A percentile compares a stretch with the other conserved stretches of the same genome.
These are phyloP conservation scores for Nibea coibor DNA, from an alignment of 2,113 vertebrate genomes.

Conservation along the genomic window DNA sequence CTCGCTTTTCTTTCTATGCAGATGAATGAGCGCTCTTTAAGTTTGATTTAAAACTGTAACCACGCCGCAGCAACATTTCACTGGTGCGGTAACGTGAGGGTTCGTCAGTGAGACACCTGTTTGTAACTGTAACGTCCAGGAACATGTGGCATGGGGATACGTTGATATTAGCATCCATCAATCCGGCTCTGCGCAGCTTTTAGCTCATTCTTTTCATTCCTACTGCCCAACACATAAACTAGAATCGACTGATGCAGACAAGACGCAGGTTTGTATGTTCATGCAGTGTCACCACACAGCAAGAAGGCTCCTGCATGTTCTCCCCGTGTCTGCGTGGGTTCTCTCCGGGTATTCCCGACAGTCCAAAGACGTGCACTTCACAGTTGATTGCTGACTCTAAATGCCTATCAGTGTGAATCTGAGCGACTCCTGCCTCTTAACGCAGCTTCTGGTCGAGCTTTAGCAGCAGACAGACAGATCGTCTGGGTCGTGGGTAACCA, in stretches of 20 bases:
- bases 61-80: background rate
- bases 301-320: too few relatives aligned
- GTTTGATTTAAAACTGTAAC: background rate
- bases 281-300: too few relatives aligned
- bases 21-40: background rate
- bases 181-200: background rate
- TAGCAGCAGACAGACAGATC: constrained; percentile 11
- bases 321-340: too few relatives aligned
- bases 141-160: background rate
- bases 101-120: background rate
- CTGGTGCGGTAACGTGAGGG: background rate
- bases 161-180: background rate
- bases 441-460: constrained; percentile 2
- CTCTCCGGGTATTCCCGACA: too few relatives aligned
- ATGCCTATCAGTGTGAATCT: too few relatives aligned
- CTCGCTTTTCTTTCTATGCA: background rate
- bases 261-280: too few relatives aligned
- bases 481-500: background rate
- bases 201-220: background rate
- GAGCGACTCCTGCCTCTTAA: background rate
- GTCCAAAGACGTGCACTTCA: too few relatives aligned
- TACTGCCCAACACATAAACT: background rate
- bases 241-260: too few relatives aligned
- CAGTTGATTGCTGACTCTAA: too few relatives aligned
- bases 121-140: background rate